Percentiles rank a stretch among this genome's conserved stretches.
Evolutionary conservation across 2,113 vertebrate genomes (phyloP).

Genomic region (Geococcyx californianus): DNA sequence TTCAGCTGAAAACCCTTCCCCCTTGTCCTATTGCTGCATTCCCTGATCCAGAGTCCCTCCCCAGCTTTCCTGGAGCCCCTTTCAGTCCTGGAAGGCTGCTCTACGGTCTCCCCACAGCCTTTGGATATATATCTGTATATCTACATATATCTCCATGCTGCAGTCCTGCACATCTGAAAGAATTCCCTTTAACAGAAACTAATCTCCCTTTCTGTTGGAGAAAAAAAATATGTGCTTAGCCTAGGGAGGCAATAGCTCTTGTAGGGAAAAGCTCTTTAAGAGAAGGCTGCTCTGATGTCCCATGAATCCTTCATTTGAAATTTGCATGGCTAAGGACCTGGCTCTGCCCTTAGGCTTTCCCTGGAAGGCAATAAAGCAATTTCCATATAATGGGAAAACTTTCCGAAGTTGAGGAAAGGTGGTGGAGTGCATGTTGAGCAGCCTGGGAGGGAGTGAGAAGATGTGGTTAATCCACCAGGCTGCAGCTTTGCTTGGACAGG

Average conservation of each 20-base stretch:
- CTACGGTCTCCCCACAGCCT: too few relatives aligned
- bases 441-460: not conserved
- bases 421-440: not conserved
- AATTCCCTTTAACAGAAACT: not conserved
- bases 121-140: not conserved
- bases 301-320: not conserved
- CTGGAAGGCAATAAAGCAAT: not conserved
- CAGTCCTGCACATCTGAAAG: not conserved
- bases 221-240: not conserved
- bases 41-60: too few relatives aligned
- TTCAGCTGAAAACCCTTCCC: too few relatives aligned
- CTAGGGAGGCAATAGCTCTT: not conserved
- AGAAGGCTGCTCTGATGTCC: not conserved
- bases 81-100: too few relatives aligned
- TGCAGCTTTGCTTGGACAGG: not conserved
- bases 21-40: too few relatives aligned
- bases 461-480: too few relatives aligned
- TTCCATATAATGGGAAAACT: not conserved
- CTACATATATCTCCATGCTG: not conserved
- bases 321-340: not conserved
- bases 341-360: not conserved
- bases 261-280: not conserved
- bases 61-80: too few relatives aligned
- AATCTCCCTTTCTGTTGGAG: not conserved
- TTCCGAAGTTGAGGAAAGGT: not conserved